Base-by-base conservation (phyloP, 2,888 invertebrate species). In the Caenorhabditis macrosperma region DNA sequence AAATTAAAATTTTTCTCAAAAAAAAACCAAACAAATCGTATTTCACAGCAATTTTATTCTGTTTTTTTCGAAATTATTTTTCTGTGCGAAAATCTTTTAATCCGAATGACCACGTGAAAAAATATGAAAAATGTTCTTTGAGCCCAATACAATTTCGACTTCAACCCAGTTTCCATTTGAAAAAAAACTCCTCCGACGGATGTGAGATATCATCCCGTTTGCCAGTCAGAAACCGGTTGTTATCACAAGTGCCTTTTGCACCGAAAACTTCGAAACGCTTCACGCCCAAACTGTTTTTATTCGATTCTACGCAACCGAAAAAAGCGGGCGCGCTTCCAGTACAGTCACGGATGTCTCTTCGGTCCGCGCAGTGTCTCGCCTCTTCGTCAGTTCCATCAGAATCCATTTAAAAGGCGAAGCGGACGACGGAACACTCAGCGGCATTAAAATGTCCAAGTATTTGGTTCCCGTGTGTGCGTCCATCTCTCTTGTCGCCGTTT, bases 401-500 rank as follows among this genome's bases (percentile, higher is more conserved):
- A 33, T 54, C 20, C 35, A 1, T 54, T 66, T 63, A 77, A 69
- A 77, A 55, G 68, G 46, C 15, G 44, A 26, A n/a, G 12, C 30
- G 1, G 1, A 1, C 5, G 10, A n/a, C 26, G 33, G 52, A 60
- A 66, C 22, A 41, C 0, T 30, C 50, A 66, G 52, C n/a, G n/a
- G 61, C 35, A 24, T 10, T 33, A 64, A 15, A 15, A 83, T 83
- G 83, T 74, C 83, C 2, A 81, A 81, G 12, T 82, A 79, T 52
- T 66, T 80, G 30, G 78, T 84, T 67, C 82, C 84, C 75, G 78
- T 84, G 15, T 82, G 82, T 35, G 82, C 84, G 46, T 76, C 81
- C 10, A 68, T 77, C 44, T 81, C 83, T 9, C 77, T 85, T 44
- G 67, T 63, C 17, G 82, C 81, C 52, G 82, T 85, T 12, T 50